These are phyloP conservation scores for Mnemiopsis leidyi DNA, from an alignment of 37 sponge, comb jelly and placozoan species.

Conservation along the genomic window DNA sequence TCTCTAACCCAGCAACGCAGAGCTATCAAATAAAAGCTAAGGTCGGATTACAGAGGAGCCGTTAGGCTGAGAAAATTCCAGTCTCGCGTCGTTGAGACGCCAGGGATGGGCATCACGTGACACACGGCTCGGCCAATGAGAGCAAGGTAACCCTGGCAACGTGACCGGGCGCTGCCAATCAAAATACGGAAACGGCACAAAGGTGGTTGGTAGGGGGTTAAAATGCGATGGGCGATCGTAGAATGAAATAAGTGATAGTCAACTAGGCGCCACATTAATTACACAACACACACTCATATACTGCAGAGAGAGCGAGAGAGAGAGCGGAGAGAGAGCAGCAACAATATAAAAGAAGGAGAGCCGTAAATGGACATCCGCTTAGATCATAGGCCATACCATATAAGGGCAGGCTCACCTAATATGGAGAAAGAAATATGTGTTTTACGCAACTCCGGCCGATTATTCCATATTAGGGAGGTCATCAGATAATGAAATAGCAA, in stretches of 20 bases:
- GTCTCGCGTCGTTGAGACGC: neutral
- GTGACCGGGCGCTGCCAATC: neutral
- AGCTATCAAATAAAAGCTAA: neutral
- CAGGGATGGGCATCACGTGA: neutral
- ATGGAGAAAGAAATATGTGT: slow-evolving; percentile 12
- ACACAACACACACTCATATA: neutral
- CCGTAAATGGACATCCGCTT: slow-evolving; percentile 3
- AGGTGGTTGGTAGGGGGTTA: neutral
- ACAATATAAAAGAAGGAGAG: neutral
- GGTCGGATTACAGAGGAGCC: neutral
- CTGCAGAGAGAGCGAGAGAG: neutral
- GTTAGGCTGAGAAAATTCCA: neutral
- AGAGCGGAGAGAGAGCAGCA: no score
- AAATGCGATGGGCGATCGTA: neutral
- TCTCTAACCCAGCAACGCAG: neutral
- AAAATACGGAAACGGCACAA: neutral
- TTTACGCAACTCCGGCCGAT: neutral
- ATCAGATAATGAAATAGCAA: slow-evolving; percentile 38
- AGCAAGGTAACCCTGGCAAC: neutral
- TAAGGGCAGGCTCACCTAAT: neutral
- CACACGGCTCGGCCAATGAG: neutral
- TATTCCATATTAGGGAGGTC: slow-evolving; percentile 16
- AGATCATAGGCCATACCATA: slow-evolving; percentile 20
- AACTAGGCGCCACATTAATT: slow-evolving; percentile 9
- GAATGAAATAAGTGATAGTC: neutral